These are phyloP conservation scores for Dinomys branickii DNA, from an alignment of 2,113 vertebrate species.

Conservation along the genomic window DNA sequence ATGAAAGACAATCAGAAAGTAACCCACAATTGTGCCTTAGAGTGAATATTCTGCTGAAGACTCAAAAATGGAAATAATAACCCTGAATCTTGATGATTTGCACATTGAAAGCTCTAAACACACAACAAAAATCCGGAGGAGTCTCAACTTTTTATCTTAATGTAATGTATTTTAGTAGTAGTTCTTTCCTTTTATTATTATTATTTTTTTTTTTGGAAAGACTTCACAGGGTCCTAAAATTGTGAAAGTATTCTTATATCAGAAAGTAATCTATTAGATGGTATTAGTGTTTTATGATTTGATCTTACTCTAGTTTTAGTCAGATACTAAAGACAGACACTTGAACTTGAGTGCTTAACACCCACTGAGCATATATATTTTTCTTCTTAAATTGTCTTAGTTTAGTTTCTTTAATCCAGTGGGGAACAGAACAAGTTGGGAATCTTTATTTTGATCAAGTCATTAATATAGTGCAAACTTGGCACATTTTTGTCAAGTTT, in stretches of 20 bases:
- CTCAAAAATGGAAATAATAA: neutral
- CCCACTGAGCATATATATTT: neutral
- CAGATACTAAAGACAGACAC: neutral
- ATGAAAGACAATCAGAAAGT: slow-evolving; percentile 55
- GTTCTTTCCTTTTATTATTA: neutral
- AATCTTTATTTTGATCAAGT: slow-evolving; percentile 13
- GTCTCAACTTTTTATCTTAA: slow-evolving; percentile 8
- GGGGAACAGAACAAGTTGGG: neutral
- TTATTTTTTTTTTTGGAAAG: neutral
- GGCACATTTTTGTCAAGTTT: slow-evolving; percentile 2
- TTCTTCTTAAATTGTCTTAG: neutral
- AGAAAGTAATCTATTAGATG: neutral
- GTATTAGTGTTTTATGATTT: neutral
- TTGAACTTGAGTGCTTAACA: neutral
- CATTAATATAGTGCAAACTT: neutral
- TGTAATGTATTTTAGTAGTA: neutral
- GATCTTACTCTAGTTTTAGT: neutral
- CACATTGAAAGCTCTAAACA: neutral
- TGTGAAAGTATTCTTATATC: neutral
- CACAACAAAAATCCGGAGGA: slow-evolving; percentile 16
- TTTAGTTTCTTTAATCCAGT: neutral
- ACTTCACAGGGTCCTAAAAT: neutral
- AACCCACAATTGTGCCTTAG: slow-evolving; percentile 50
- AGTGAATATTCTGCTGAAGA: neutral
- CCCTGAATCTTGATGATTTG: accelerated